Evolutionary conservation across 2,113 vertebrate species (phyloP), one percentile per base, ranked within the genome.

Genomic region (Dasypus novemcinctus): DNA sequence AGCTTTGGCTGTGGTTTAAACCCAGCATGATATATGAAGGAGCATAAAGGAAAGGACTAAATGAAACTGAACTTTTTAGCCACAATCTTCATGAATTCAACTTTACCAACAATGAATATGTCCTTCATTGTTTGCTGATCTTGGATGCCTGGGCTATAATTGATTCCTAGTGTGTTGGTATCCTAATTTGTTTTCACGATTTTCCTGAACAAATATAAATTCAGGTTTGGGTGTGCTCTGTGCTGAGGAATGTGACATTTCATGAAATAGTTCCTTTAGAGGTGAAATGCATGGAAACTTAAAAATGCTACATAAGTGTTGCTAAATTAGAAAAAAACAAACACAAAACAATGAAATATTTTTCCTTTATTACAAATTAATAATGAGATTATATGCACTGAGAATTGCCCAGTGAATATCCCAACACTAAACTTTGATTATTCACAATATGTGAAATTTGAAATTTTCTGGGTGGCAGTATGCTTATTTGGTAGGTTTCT

Each of bases 371-470:
- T 95, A 94, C 87, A 80, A 94, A 85, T 96, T 95, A 87, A 64
- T 90, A 93, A 46, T 96, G 95, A 97, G 93, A 93, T 75, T n/a
- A 91, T 36, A 95, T 94, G 80, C 96, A 97, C 76, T 97, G 85
- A 97, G 92, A 96, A 88, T 29, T 97, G 95, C 85, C 97, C 95
- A 86, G 94, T 96, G 96, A 97, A 90, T 97, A 25, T 95, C 95
- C 91, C 87, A 97, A 97, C 75, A 93, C 81, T 97, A 96, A 98
- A 95, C 86, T 97, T 94, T 96, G 76, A 97, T 94, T 96, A 97
- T 88, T 95, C 94, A 27, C 27, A 29, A 96, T 90, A 92, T 78
- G 87, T 87, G 92, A 95, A 97, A 97, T 96, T 79, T 95, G 96
- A 97, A 90, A 97, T 95, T 93, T 97, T 97, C 92, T 95, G 93